Percentiles rank a stretch among this genome's conserved stretches.
Evolutionary conservation across 1,140 invertebrate genomes (phyloP).

Genomic region (Camponotus vicinus): DNA sequence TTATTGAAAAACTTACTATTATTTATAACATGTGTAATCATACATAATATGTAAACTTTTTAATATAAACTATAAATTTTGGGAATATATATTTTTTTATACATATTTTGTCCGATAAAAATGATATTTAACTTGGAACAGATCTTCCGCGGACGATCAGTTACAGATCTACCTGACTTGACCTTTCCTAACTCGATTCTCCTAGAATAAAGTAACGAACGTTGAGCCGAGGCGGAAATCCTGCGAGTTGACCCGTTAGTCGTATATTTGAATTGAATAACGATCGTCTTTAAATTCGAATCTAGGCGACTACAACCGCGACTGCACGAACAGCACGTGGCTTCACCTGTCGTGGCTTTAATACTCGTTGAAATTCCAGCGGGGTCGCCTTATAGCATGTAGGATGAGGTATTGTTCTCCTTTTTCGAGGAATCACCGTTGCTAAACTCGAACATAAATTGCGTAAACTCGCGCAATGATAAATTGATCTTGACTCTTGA

Average conservation of each 20-base stretch:
- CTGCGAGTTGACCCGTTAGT: slow-evolving; percentile 68
- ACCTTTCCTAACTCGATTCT: slow-evolving; percentile 75
- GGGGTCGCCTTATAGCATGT: slow-evolving; percentile 55
- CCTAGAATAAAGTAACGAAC: slow-evolving; percentile 70
- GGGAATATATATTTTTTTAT: neutral
- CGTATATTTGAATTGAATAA: slow-evolving; percentile 74
- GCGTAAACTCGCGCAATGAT: neutral
- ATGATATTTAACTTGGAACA: slow-evolving; percentile 52
- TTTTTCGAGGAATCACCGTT: slow-evolving; percentile 28
- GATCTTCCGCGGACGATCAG: slow-evolving; percentile 42
- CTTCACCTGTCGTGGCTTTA: slow-evolving; percentile 69
- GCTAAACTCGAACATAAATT: neutral
- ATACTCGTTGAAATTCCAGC: slow-evolving; percentile 66
- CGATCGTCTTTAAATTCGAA: slow-evolving; percentile 76
- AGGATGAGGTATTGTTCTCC: slow-evolving; percentile 66
- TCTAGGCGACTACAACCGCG: slow-evolving; percentile 64
- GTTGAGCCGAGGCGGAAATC: slow-evolving; percentile 68
- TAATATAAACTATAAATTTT: neutral
- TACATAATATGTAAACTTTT: neutral
- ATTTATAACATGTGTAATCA: neutral
- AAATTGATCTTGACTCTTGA: neutral
- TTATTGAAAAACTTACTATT: neutral
- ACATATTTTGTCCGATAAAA: slow-evolving; percentile 23
- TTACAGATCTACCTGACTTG: slow-evolving; percentile 66
- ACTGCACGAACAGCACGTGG: slow-evolving; percentile 51